A percentile compares a stretch with the other conserved stretches of the same genome.
phyloP scores from a whole-genome alignment of 2,888 invertebrate species.

The Protodeltote pygarga region DNA sequence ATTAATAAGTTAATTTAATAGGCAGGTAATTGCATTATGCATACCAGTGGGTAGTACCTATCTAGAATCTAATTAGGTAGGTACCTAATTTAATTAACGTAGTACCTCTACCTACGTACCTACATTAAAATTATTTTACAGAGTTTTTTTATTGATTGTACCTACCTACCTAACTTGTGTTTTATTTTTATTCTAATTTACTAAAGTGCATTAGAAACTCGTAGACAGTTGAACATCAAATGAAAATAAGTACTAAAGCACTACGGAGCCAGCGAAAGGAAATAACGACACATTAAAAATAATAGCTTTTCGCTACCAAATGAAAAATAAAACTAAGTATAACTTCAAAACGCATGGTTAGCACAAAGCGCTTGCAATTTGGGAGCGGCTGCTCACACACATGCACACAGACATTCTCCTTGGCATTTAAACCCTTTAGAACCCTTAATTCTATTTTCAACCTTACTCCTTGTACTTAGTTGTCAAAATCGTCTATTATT shows the following conservation, averaged over 20 bases:
- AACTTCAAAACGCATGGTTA: slow-evolving; percentile 32
- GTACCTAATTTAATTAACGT: no score
- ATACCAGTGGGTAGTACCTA: no score
- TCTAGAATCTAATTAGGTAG: no score
- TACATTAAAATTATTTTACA: no score
- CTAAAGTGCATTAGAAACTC: neutral
- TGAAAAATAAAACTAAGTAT: slow-evolving; percentile 32
- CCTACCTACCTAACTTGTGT: neutral
- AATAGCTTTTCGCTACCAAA: slow-evolving; percentile 23
- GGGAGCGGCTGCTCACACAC: slow-evolving; percentile 33
- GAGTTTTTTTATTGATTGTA: neutral
- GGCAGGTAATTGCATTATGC: no score
- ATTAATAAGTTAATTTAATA: no score
- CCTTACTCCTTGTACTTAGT: slow-evolving; percentile 34
- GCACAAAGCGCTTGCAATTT: slow-evolving; percentile 44
- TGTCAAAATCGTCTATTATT: slow-evolving; percentile 31
- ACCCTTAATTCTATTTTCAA: slow-evolving; percentile 43
- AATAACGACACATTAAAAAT: slow-evolving; percentile 24
- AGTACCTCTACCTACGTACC: no score
- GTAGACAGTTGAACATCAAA: neutral
- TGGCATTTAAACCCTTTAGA: slow-evolving; percentile 25
- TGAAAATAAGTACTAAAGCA: neutral
- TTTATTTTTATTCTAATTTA: neutral
- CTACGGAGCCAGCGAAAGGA: slow-evolving; percentile 2
- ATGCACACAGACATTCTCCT: slow-evolving; percentile 13